Evolutionary conservation across 2,888 invertebrate species (phyloP), one percentile per base, ranked within the genome.

Genomic region (Synanthedon formicaeformis): DNA sequence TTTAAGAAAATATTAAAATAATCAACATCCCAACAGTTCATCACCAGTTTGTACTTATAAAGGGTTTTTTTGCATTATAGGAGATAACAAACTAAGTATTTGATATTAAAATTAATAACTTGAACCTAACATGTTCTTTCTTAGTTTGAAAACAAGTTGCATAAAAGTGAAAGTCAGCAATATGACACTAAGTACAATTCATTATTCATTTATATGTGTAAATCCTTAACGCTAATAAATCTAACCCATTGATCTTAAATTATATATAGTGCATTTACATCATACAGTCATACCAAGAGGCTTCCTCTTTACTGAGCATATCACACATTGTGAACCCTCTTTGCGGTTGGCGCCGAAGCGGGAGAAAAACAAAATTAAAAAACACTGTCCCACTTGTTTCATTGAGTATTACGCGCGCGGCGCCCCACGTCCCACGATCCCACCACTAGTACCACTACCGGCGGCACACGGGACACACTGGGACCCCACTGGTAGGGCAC

Each of bases 401-500:
- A 73, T 69, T 65, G 64, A 71, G 71, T 60, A 58, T 60, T 63
- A 64, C 67, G 59, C 60, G 65, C 67, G 66, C 63, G 64, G 74
- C 75, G 71, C 81, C 81, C 83, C 84, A 81, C 81, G 69, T 74
- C 73, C 71, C 71, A 64, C 71, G 67, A 58, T 80, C 76, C 80
- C 83, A 82, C 84, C 84, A 16, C 16, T 16, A 16, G 16, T 16
- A 16, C 16, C 16, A 80, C 82, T 70, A 67, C 73, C 56, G 72
- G 71, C 75, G 67, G 71, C 68, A 69, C 70, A 75, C 78, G 82
- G 84, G 83, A 73, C 67, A 74, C 73, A 71, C 75, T 72, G 83
- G 83, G 79, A 79, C 71, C 61, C 55, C 61, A 66, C 74, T 83
- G 84, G 84, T 81, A 86, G 84, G 83, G 84, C 84, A 75, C 84